Percentiles rank a stretch among this genome's conserved stretches.
phyloP scores from a whole-genome alignment of 1,140 invertebrate species.

The Drosophila aff. region DNA sequence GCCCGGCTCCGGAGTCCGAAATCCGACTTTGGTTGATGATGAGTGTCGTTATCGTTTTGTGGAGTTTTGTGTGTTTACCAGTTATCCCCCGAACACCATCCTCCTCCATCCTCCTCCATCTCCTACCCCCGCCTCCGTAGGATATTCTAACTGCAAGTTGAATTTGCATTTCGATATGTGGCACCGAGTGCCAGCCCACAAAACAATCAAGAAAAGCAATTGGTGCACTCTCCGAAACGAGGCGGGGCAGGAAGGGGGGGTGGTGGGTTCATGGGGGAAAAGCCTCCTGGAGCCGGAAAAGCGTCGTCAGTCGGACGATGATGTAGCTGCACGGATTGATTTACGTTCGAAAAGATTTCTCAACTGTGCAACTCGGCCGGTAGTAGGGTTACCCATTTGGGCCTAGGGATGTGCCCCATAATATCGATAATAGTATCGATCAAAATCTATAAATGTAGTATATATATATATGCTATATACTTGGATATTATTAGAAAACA shows the following conservation, averaged over 20 bases:
- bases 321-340: conserved; percentile 84
- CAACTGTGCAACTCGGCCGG: conserved; percentile 57
- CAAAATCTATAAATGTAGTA: neutral
- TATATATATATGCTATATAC: neutral
- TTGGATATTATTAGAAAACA: neutral
- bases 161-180: conserved; percentile 82
- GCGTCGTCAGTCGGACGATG: conserved; percentile 71
- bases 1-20: conserved; percentile 37
- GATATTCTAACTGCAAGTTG: conserved; percentile 74
- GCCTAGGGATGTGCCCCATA: neutral
- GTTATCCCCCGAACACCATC: neutral
- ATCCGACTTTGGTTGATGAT: conserved; percentile 82
- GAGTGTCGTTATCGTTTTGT: conserved; percentile 83
- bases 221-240: conserved; percentile 51
- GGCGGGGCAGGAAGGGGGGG: neutral
- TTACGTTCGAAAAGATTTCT: conserved; percentile 85
- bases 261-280: neutral
- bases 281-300: conserved; percentile 56
- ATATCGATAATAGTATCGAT: neutral
- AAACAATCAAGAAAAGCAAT: conserved; percentile 83
- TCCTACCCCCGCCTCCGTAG: neutral
- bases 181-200: conserved; percentile 49
- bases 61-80: conserved; percentile 62
- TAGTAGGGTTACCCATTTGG: neutral
- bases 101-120: neutral